Evolutionary conservation across 2,888 invertebrate species (phyloP).

Genomic region (Periphyllus acericola): DNA sequence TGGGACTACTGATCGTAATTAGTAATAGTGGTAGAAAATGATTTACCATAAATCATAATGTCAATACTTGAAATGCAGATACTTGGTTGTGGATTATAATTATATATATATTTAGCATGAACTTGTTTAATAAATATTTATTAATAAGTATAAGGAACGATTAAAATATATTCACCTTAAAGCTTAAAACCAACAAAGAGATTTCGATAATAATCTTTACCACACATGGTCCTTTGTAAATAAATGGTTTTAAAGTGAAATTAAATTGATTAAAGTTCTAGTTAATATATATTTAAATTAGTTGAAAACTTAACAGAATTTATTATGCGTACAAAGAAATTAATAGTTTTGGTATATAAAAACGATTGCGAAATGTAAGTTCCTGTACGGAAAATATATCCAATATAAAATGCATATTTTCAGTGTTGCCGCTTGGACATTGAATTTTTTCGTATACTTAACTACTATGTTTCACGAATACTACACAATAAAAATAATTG

Average conservation of each 20-base stretch:
- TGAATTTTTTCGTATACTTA: not conserved
- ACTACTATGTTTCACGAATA: too few relatives aligned
- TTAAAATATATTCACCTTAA: not conserved
- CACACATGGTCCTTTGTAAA: not conserved
- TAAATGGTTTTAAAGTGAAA: constrained; percentile 1
- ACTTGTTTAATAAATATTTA: not conserved
- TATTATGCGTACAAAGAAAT: not conserved
- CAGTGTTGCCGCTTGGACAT: not conserved
- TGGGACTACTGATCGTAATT: too few relatives aligned
- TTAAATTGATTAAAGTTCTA: constrained; percentile 1
- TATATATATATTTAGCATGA: not conserved
- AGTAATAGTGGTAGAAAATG: not conserved
- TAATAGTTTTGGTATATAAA: not conserved
- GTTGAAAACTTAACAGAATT: not conserved
- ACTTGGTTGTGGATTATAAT: not conserved
- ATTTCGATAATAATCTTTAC: constrained; percentile 2
- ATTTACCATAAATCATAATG: not conserved
- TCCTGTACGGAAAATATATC: not conserved
- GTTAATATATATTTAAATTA: not conserved
- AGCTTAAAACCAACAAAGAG: constrained; percentile 19
- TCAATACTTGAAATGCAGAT: not conserved
- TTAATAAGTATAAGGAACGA: not conserved
- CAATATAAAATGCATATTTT: not conserved
- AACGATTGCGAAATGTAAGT: not conserved
- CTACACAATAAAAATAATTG: too few relatives aligned